phyloP scores from a whole-genome alignment of 1,140 invertebrate species.

The Diabrotica virgifera region DNA sequence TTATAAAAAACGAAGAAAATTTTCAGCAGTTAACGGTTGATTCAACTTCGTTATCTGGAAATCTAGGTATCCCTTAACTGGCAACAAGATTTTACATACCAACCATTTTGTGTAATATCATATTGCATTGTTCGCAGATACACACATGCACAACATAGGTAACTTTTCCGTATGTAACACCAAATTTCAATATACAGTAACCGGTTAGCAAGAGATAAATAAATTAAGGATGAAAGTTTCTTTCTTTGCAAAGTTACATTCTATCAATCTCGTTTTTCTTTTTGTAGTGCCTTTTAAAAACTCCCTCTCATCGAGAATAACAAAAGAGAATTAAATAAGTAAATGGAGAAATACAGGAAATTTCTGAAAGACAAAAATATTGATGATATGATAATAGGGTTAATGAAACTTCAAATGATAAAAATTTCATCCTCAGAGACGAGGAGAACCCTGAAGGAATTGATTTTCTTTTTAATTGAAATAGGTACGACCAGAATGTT shows the following conservation, averaged over 20 bases:
- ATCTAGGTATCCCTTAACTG: constrained; percentile 14
- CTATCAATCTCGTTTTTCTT: neutral
- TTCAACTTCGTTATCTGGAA: constrained; percentile 13
- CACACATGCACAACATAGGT: constrained; percentile 14
- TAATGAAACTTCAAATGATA: constrained; percentile 25
- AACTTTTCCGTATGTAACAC: constrained; percentile 18
- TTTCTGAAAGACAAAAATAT: constrained; percentile 20
- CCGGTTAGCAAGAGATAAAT: constrained; percentile 20
- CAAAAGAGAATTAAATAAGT: constrained; percentile 15
- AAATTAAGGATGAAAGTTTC: neutral
- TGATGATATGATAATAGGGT: constrained; percentile 21
- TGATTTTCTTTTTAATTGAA: constrained; percentile 13
- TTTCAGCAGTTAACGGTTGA: constrained; percentile 6
- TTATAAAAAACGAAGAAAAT: neutral
- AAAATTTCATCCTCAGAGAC: constrained; percentile 17
- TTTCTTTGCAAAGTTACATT: neutral
- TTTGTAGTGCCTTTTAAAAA: neutral
- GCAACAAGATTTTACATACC: constrained; percentile 15
- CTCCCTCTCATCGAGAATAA: constrained; percentile 5
- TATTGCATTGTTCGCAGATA: constrained; percentile 18
- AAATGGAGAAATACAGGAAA: constrained; percentile 16
- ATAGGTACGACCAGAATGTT: no score
- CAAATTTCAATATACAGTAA: constrained; percentile 18
- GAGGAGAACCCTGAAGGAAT: neutral
- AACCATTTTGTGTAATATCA: constrained; percentile 17